A percentile compares a stretch with the other conserved stretches of the same genome.
These are phyloP conservation scores for Crypturellus tataupa DNA, from an alignment of 2,797 vertebrate species.

Conservation along the genomic window DNA sequence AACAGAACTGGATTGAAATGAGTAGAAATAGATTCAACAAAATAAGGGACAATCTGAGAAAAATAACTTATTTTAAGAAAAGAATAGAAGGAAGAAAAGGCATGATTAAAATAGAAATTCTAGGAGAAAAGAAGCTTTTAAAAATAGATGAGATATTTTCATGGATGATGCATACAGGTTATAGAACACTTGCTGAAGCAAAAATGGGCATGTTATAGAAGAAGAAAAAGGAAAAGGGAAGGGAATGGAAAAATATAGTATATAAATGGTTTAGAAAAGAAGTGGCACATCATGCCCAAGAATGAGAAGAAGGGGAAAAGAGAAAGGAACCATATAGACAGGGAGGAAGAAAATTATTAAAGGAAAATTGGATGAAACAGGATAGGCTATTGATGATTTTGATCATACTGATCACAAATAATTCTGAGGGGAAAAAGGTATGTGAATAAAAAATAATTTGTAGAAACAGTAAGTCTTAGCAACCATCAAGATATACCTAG, in stretches of 20 bases:
- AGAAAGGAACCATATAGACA: not conserved
- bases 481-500: not conserved
- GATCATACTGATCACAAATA: too few species aligned
- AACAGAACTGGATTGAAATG: not conserved
- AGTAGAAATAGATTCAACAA: not conserved
- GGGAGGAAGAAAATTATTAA: not conserved
- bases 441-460: not conserved
- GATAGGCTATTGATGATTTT: not conserved
- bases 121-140: not conserved
- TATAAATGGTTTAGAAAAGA: not conserved
- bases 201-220: not conserved
- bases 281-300: not conserved
- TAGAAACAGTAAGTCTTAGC: not conserved
- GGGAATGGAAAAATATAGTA: not conserved
- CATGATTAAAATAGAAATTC: not conserved
- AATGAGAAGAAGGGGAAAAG: not conserved
- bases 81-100: not conserved
- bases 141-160: not conserved
- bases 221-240: not conserved
- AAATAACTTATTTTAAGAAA: not conserved
- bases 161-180: not conserved
- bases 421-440: not conserved
- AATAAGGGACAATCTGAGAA: not conserved
- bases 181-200: not conserved
- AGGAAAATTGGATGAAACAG: not conserved